Conservation (phyloP, 2,113 vertebrate species). For the Vimba vimba region DNA sequence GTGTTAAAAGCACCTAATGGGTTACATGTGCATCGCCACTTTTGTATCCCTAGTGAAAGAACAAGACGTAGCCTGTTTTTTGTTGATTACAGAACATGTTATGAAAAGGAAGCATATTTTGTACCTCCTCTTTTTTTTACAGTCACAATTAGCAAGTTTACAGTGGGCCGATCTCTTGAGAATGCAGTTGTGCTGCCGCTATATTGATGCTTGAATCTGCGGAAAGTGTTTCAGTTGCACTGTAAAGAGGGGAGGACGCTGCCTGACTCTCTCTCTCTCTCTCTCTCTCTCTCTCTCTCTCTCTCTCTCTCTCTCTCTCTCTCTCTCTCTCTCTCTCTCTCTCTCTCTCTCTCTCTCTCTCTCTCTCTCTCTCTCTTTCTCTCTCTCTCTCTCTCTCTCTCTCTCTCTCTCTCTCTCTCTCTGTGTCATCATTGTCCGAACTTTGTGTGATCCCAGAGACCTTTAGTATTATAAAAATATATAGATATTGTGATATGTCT, state of each 20-base stretch:
- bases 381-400: not conserved
- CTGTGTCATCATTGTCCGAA: not conserved
- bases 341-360: slow-evolving; percentile 10
- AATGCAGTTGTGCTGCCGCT: slow-evolving; percentile 53
- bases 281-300: slow-evolving; percentile 22
- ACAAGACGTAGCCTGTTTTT: slow-evolving; percentile 65
- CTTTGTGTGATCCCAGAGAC: slow-evolving; percentile 43
- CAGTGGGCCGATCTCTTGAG: slow-evolving; percentile 61
- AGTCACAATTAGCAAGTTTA: slow-evolving; percentile 64
- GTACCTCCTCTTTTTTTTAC: slow-evolving; percentile 76
- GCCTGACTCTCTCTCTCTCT: slow-evolving; percentile 3
- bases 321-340: not conserved
- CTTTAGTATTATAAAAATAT: slow-evolving; percentile 51
- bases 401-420: slow-evolving; percentile 26
- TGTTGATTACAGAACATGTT: slow-evolving; percentile 67
- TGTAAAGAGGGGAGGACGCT: slow-evolving; percentile 23
- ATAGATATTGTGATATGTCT: slow-evolving; percentile 56
- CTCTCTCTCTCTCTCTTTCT: slow-evolving; percentile 24
- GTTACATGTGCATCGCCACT: slow-evolving; percentile 51
- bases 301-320: slow-evolving; percentile 17
- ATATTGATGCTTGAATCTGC: slow-evolving; percentile 49
- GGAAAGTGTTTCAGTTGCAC: slow-evolving; percentile 30
- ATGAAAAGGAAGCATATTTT: slow-evolving; percentile 71
- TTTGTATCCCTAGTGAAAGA: slow-evolving; percentile 64
- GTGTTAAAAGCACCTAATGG: slow-evolving; percentile 37